Evolutionary conservation across 2,113 vertebrate genomes (phyloP).

Genomic region (Gymnogyps californianus): DNA sequence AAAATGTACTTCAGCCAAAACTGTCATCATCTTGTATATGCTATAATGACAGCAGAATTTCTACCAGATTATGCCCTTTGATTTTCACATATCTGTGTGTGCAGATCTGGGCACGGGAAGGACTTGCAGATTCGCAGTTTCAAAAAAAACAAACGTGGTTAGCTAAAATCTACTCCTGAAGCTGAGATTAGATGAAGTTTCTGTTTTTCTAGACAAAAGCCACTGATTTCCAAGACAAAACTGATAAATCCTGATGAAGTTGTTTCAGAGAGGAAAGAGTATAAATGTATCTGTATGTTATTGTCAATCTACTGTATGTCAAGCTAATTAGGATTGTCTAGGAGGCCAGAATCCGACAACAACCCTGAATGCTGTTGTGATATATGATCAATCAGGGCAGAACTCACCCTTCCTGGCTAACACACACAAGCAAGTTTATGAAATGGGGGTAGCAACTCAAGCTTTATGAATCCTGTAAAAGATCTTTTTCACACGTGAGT

Average conservation of each 20-base stretch:
- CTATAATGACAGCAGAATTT: conserved; percentile 45
- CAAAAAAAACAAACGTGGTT: conserved; percentile 24
- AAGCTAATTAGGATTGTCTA: neutral
- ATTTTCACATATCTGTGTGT: conserved; percentile 48
- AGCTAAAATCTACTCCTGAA: neutral
- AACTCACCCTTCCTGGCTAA: neutral
- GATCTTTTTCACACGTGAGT: neutral
- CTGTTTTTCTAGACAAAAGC: neutral
- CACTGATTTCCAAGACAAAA: neutral
- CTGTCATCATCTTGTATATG: conserved; percentile 5
- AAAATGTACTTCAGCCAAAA: conserved; percentile 38
- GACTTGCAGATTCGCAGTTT: conserved; percentile 17
- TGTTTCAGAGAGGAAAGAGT: neutral
- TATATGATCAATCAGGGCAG: neutral
- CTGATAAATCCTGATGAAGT: neutral
- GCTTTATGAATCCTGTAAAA: neutral
- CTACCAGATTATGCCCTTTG: conserved; percentile 67
- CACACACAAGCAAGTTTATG: neutral
- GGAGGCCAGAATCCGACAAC: neutral
- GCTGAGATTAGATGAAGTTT: neutral
- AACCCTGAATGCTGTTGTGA: neutral
- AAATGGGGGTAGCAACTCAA: fast-evolving
- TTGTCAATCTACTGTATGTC: neutral
- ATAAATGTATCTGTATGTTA: neutral
- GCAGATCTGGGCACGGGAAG: conserved; percentile 22